A percentile compares a stretch with the other conserved stretches of the same genome.
phyloP scores from a whole-genome alignment of 2,888 invertebrate species.

The Stictocephala bisonia region DNA sequence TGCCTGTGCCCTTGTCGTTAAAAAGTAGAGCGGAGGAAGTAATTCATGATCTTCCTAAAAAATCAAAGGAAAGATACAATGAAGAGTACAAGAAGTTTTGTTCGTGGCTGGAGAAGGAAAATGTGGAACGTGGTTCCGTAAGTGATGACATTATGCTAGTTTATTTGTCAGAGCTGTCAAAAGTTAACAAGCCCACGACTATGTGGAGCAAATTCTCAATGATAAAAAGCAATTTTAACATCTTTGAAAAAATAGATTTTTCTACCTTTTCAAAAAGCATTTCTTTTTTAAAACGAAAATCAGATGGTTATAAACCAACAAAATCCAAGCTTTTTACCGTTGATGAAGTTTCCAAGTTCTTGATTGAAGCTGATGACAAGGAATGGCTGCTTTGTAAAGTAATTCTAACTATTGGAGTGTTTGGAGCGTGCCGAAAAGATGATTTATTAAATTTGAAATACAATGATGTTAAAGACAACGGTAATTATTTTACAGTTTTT shows the following conservation, averaged over 20 bases:
- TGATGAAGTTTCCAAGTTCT: conserved; percentile 19
- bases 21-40: too few relatives aligned
- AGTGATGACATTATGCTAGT: too few relatives aligned
- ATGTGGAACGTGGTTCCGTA: too few relatives aligned
- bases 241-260: conserved; percentile 28
- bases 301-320: conserved; percentile 22
- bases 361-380: conserved; percentile 6
- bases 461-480: conserved; percentile 34
- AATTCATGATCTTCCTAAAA: too few relatives aligned
- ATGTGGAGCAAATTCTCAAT: conserved; percentile 35
- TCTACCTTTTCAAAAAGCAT: conserved; percentile 23
- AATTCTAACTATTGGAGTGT: conserved; percentile 32
- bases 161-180: conserved; percentile 25
- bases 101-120: too few relatives aligned
- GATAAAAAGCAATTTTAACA: conserved; percentile 21
- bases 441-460: conserved; percentile 27
- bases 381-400: conserved; percentile 21
- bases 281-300: conserved; percentile 26
- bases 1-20: too few relatives aligned
- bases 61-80: too few relatives aligned
- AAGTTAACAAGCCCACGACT: conserved; percentile 22
- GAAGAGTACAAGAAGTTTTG: too few relatives aligned
- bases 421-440: conserved; percentile 38
- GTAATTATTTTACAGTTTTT: conserved; percentile 23
- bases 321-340: conserved; percentile 25